Evolutionary conservation across 2,888 invertebrate species (phyloP), one percentile per base, ranked within the genome.

Genomic region (Stictocephala bisonia): DNA sequence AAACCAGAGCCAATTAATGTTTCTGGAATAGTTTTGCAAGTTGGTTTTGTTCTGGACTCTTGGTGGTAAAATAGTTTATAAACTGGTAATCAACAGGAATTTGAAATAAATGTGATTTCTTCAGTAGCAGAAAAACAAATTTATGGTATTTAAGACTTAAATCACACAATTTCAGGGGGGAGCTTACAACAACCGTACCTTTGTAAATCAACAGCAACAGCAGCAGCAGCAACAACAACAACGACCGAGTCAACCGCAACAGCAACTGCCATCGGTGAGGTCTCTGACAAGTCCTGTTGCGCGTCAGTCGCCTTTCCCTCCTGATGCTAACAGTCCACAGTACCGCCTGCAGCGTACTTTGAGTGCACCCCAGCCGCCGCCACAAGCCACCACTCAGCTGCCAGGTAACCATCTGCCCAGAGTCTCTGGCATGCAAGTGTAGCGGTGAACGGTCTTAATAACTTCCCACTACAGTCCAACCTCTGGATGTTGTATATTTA

Each of bases 281-380:
- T 84, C 86, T 27, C 82, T 87, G 64, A 85, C 86, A 74, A 87
- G 87, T 83, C 85, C 86, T 58, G 85, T 85, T 41, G 85, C 87
- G 74, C 85, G 88, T 78, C 88, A 88, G 80, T 87, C 87, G 50
- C 86, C 88, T 26, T 88, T 86, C 80, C 85, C 87, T 44, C 85
- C 84, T 58, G 87, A 85, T 80, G 82, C 79, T 11, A 53, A 48
- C 40, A 56, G 68, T 26, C 44, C 58, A 24, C 86, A 86, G 80
- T 85, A 89, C 83, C 86, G 90, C 80, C 83, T 89, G 80, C 89
- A 88, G 81, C 85, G 89, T 80, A 84, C 88, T 60, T 86, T 88
- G 74, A 88, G 88, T 81, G 87, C 87, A 72, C n/a, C n/a, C n/a
- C n/a, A n/a, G n/a, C n/a, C n/a, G n/a, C 84, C 85, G 40, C 87